Base-by-base conservation (phyloP, 1,140 invertebrate species). In the Laupala kohalensis region DNA sequence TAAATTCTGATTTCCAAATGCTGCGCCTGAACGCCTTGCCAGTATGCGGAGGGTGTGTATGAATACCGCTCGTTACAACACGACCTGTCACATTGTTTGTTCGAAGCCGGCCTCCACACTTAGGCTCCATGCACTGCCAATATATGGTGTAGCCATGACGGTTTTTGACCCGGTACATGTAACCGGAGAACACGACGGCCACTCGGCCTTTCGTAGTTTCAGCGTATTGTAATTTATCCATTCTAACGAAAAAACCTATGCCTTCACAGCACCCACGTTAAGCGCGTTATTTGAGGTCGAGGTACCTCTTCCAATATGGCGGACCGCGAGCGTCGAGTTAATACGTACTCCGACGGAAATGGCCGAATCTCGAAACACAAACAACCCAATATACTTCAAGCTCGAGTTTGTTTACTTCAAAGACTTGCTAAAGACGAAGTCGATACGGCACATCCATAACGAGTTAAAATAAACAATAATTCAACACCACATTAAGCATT, bases 91-190 rank as follows among this genome's bases (percentile, higher is more conserved):
- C 26, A 5, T 27, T 23, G 67, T 68, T 68, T n/a, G 67, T 68
- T n/a, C 29, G 28, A n/a, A 68, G 19, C 3, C 67, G 67, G 15
- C 67, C 67, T 12, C 27, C n/a, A 23, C 67, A 68, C 15, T 29
- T 29, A 3, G 67, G 25, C 12, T 68, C 67, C 67, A 68, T 12
- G 27, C 67, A 68, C 28, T 68, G 67, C 67, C 67, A 68, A n/a
- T 68, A 68, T 29, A 68, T 29, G 5, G 67, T 68, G 0, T 25
- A 29, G 5, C 29, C 67, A 2, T 29, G 26, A 6, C 28, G 27
- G 26, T 68, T 68, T 23, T 68, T 68, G 4, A 68, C 67, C 4
- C 67, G 25, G 67, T 68, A 68, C 27, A 9, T 68, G 28, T 68
- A 68, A n/a, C 67, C 67, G 5, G 19, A 23, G 15, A 29, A 29